These are phyloP conservation scores for Apocrypta bakeri DNA, from an alignment of 1,140 invertebrate species.

Conservation along the genomic window DNA sequence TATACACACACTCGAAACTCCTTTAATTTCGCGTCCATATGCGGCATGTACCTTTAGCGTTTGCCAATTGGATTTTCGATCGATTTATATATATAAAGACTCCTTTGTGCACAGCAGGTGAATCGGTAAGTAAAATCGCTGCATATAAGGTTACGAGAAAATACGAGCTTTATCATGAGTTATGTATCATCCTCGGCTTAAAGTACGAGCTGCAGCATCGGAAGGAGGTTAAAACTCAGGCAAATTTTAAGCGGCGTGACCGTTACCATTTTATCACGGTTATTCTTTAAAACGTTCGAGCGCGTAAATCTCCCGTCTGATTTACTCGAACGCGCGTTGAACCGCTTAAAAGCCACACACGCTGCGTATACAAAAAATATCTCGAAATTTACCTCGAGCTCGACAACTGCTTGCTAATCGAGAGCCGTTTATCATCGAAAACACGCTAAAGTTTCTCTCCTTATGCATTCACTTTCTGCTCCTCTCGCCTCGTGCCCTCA, in stretches of 20 bases:
- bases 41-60: too few relatives aligned
- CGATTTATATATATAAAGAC: too few relatives aligned
- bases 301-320: not conserved
- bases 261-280: not conserved
- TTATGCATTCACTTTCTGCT: constrained; percentile 24
- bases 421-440: not conserved
- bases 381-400: not conserved
- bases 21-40: not conserved
- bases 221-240: not conserved
- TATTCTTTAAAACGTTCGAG: not conserved
- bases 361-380: not conserved
- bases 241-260: not conserved
- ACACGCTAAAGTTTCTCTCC: not conserved
- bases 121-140: too few relatives aligned
- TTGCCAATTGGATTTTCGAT: too few relatives aligned
- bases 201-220: too few relatives aligned
- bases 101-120: too few relatives aligned
- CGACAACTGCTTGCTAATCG: too few relatives aligned
- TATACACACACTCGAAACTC: not conserved
- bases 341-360: not conserved
- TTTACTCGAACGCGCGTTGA: not conserved
- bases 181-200: not conserved
- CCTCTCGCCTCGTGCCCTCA: not conserved
- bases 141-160: too few relatives aligned
- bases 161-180: too few relatives aligned